Percentiles rank a stretch among this genome's conserved stretches.
phyloP scores from a whole-genome alignment of 2,113 vertebrate genomes.

The Osmerus eperlanus region DNA sequence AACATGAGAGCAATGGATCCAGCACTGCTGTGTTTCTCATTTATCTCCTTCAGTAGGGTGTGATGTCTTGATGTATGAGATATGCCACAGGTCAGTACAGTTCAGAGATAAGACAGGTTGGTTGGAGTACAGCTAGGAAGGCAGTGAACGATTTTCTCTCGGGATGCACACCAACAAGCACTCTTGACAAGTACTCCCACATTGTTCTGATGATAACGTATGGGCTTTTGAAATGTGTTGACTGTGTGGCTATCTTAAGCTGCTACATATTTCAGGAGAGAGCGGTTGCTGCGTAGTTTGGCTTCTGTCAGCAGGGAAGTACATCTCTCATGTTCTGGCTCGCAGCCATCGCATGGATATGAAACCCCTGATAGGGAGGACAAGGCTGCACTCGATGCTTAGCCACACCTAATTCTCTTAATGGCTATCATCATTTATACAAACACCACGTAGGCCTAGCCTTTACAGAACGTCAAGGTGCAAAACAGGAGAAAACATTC shows the following conservation, averaged over 20 bases:
- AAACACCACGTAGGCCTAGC: too few relatives aligned
- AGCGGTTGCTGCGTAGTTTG: not conserved
- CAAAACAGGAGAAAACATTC: too few relatives aligned
- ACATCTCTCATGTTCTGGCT: conserved; percentile 25
- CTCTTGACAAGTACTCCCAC: conserved; percentile 1
- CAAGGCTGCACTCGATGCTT: conserved; percentile 14
- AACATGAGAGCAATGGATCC: not conserved
- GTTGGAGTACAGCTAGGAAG: not conserved
- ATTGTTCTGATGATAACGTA: conserved; percentile 12
- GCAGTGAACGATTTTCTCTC: not conserved
- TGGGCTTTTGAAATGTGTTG: not conserved
- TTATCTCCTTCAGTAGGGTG: conserved; percentile 3
- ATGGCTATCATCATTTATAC: conserved; percentile 31
- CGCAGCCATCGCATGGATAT: conserved; percentile 27
- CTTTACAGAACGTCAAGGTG: too few relatives aligned
- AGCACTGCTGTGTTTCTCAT: not conserved
- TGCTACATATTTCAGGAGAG: not conserved
- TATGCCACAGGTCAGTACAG: conserved; percentile 12
- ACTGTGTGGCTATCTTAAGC: conserved; percentile 3
- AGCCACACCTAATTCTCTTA: conserved; percentile 27
- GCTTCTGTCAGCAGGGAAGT: conserved; percentile 24
- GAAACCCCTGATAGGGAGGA: conserved; percentile 6
- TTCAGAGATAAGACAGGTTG: conserved; percentile 1
- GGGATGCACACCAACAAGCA: not conserved
- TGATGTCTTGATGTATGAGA: conserved; percentile 24